Evolutionary conservation across 1,140 invertebrate species (phyloP), one percentile per base, ranked within the genome.

Genomic region (Acromyrmex echinatior): DNA sequence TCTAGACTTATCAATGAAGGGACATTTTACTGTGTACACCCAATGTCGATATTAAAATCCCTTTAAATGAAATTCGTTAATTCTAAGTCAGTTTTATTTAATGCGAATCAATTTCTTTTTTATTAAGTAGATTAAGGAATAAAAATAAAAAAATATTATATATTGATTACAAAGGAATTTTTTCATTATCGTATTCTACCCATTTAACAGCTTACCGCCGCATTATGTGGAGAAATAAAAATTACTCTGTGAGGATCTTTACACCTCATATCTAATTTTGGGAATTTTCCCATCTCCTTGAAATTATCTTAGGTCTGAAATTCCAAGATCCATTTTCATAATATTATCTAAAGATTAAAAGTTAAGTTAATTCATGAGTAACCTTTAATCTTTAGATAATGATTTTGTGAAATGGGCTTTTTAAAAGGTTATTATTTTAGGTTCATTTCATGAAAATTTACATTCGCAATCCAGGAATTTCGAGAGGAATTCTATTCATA

Each of bases 1-100:
- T 62, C n/a, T 25, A 51, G 25, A 4, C 60, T 76, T 62, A 84
- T 76, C 25, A 76, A 74, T 74, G 25, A 80, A 68, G n/a, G 28
- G 2, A 81, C 10, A 56, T 14, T 56, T 49, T 18, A 28, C n/a
- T n/a, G 5, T 31, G 16, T 16, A 60, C 2, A 28, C 2, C 9
- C 5, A 28, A 73, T 70, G 51, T 70, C 18, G 56, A 49, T 82
- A 82, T 73, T 49, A 74, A 84, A 74, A 25, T 31, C 14, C 3
- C 18, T 62, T 82, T 58, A 84, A 35, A 16, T 25, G 25, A 28
- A 49, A 73, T 80, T 39, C n/a, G 14, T 68, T 25, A 28, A 56
- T 70, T 58, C 31, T 65, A 45, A 65, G 12, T 45, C 39, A 28
- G 49, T 39, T 70, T 45, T 14, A 56, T 70, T 39, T 60, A 77